Evolutionary conservation across 2,888 invertebrate species (phyloP), one percentile per base, ranked within the genome.

Genomic region (Poecilus cupreus): DNA sequence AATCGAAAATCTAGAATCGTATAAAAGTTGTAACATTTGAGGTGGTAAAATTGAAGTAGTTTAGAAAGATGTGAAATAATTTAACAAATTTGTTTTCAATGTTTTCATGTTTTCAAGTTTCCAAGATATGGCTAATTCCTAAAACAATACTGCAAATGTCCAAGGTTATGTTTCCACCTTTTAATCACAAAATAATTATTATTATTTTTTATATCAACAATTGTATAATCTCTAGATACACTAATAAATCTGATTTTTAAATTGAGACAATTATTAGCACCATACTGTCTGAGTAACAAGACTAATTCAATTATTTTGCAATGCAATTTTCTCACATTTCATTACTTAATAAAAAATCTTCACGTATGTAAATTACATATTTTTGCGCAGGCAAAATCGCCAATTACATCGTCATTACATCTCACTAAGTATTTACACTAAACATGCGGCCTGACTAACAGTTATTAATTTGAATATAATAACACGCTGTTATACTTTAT

Each of bases 381-480:
- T 37, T 68, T 68, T 68, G 37, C 64, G 10, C 32, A 68, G 10
- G 37, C 32, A 37, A 68, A 60, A 32, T 68, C 1, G 22, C 37
- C 64, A 68, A 77, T 60, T 77, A 57, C 60, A 78, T 78, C 46
- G 60, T 43, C 64, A 64, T 78, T 64, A 78, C 64, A 60, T 64
- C 78, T 78, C 20, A 46, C 46, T 60, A 77, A 57, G 51, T 74
- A 74, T 74, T 74, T 74, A 74, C 74, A 22, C 49, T 26, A 51
- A 74, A 49, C 49, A 49, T 51, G 49, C 74, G 74, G 13, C 51
- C 22, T 49, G 16, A 37, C 60, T 43, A 64, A 78, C 78, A 24
- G 32, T 51, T 79, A 79, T 68, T 79, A 79, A 79, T 79, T 79
- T 79, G 68, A 68, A 79, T 79, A 79, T 79, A 79, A 79, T 79